Base-by-base conservation (phyloP, 2,797 vertebrate genomes). In the Anomalospiza imberbis region DNA sequence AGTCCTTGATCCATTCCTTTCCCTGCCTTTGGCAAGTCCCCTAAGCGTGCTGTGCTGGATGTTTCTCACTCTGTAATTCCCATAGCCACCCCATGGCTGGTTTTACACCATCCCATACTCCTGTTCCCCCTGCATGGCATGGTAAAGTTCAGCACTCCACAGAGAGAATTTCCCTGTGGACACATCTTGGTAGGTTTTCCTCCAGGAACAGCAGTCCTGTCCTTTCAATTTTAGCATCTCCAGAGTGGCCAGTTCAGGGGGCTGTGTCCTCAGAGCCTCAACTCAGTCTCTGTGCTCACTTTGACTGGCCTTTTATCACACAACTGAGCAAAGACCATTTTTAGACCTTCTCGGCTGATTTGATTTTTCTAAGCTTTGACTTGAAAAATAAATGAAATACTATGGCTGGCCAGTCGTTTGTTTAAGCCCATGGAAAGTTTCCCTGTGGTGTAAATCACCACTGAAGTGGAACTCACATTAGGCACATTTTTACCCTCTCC, bases 101-200 rank as follows among this genome's bases (percentile, higher is more conserved):
- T 71, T 90, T 93, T 70, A 7, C 13, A 77, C 24, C 47, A 38
- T 62, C 50, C 53, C 53, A 67, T 32, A 40, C 13, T 67, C 73
- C 8, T 16, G 7, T 58, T 79, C 29, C 12, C 29, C 14, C 16
- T 73, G 63, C 14, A 10, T 67, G 47, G 17, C 13, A 2, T 4
- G 13, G 17, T 12, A 4, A 55, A 4, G 25, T 21, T 6, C 0
- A 5, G 13, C 1, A 0, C 89, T 70, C 29, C 61, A 45, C 14
- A 9, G 34, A 57, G 45, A 48, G 7, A 36, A 10, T 78, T 54
- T 48, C 36, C 50, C 32, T 70, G 4, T 19, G 57, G 16, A 51
- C 5, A 2, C 17, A 6, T 42, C 57, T 53, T 67, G 68, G n/a
- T 40, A 58, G 29, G 3, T 16, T 72, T 84, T 75, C 8, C 15